Conservation (phyloP, 2,797 vertebrate species). For the Furcifer pardalis region DNA sequence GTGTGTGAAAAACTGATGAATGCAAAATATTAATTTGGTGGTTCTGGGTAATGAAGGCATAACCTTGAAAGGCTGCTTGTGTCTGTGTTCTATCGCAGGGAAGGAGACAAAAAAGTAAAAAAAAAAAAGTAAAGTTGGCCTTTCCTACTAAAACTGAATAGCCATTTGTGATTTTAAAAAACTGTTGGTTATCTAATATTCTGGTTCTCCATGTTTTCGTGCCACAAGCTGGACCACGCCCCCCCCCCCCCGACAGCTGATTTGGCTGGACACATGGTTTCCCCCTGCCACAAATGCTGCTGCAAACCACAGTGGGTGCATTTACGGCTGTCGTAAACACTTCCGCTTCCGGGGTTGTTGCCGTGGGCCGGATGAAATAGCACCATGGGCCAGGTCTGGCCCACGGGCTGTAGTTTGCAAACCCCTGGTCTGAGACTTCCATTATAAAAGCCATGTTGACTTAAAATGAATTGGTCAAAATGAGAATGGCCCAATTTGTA, state of each 20-base stretch:
- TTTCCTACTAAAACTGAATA: background rate
- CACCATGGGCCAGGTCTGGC: too few species aligned
- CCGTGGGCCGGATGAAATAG: too few species aligned
- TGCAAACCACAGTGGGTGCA: too few species aligned
- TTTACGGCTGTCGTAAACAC: too few species aligned
- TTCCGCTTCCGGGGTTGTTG: too few species aligned
- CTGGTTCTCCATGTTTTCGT: too few species aligned
- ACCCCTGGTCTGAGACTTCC: too few species aligned
- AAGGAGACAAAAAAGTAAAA: background rate
- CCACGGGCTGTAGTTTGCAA: too few species aligned
- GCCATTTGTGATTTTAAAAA: background rate
- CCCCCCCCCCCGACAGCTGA: too few species aligned
- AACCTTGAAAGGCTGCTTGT: background rate
- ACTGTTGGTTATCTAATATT: background rate
- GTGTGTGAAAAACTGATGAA: background rate
- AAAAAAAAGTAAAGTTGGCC: background rate
- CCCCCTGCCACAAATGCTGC: too few species aligned
- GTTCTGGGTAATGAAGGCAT: background rate
- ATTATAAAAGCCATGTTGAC: background rate
- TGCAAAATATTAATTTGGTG: background rate
- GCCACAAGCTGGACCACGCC: too few species aligned
- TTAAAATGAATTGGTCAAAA: background rate
- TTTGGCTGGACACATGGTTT: too few species aligned
- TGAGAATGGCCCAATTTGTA: background rate
- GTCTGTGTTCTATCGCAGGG: background rate